Conservation (phyloP, 37 sponge, comb jelly and placozoan species). For the Ephydatia muelleri region DNA sequence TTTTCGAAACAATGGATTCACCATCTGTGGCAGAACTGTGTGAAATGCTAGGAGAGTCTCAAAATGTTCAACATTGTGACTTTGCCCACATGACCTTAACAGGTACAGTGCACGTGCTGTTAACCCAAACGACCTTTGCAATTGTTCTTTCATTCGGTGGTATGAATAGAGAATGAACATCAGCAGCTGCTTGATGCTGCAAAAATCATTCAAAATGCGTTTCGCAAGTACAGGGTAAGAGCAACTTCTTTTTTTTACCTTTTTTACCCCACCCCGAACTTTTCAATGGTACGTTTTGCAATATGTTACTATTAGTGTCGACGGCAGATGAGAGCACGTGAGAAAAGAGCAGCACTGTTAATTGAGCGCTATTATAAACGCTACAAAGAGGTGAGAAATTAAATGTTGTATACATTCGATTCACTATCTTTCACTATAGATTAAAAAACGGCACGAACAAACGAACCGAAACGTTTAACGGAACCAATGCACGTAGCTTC, state of each 20-base stretch:
- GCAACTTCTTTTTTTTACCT: background rate
- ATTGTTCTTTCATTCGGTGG: background rate
- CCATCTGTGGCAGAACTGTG: conserved; percentile 61
- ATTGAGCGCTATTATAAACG: conserved; percentile 63
- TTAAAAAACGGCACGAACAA: background rate
- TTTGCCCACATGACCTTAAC: conserved; percentile 56
- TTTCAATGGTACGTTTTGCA: too few relatives aligned
- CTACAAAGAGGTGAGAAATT: conserved; percentile 45
- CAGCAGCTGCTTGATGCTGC: conserved; percentile 56
- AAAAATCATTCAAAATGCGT: conserved; percentile 52
- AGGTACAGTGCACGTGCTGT: conserved; percentile 15
- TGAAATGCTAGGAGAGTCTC: conserved; percentile 64
- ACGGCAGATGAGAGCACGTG: conserved; percentile 11
- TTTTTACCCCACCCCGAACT: background rate
- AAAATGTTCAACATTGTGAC: conserved; percentile 43
- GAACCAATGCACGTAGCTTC: background rate
- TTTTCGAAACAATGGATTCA: conserved; percentile 27
- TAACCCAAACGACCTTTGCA: too few relatives aligned
- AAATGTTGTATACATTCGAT: background rate
- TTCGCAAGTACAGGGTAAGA: conserved; percentile 52
- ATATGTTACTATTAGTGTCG: conserved; percentile 3
- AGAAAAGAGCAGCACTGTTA: conserved; percentile 59
- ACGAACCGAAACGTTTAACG: too few relatives aligned
- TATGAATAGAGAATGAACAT: conserved; percentile 49
- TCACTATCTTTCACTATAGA: background rate